These are phyloP conservation scores for Eonycteris spelaea DNA, from an alignment of 2,113 vertebrate species.

Conservation along the genomic window DNA sequence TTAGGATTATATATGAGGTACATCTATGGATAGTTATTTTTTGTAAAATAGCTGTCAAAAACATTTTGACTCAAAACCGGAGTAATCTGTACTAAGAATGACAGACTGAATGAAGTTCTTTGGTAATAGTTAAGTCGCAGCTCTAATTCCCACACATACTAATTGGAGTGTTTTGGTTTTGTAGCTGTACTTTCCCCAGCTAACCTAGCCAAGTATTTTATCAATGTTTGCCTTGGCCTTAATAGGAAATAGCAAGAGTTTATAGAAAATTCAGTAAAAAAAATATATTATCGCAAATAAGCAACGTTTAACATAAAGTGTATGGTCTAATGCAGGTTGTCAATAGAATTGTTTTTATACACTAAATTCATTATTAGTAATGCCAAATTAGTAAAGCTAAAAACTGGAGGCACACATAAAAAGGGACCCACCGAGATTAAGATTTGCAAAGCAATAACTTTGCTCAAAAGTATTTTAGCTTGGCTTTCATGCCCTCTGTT, in stretches of 20 bases:
- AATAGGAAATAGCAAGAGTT: neutral
- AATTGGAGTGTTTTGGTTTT: neutral
- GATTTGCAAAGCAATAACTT: neutral
- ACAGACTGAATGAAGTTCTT: neutral
- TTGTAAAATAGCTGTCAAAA: neutral
- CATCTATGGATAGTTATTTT: neutral
- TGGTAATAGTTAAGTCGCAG: neutral
- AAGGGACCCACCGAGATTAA: neutral
- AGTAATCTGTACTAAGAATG: neutral
- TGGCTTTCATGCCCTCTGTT: neutral
- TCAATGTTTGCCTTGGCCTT: neutral
- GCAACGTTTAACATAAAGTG: neutral
- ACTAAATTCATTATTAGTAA: neutral
- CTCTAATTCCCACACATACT: neutral
- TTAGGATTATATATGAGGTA: neutral
- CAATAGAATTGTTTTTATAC: neutral
- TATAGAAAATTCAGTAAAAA: neutral
- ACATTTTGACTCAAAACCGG: neutral
- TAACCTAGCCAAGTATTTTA: neutral
- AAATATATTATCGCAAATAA: neutral
- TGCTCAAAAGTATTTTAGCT: neutral
- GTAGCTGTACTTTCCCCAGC: neutral
- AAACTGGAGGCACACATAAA: neutral
- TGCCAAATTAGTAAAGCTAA: neutral
- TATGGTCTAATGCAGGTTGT: neutral